Conservation (phyloP, 2,888 invertebrate genomes). For the Pristionchus maxplancki region DNA sequence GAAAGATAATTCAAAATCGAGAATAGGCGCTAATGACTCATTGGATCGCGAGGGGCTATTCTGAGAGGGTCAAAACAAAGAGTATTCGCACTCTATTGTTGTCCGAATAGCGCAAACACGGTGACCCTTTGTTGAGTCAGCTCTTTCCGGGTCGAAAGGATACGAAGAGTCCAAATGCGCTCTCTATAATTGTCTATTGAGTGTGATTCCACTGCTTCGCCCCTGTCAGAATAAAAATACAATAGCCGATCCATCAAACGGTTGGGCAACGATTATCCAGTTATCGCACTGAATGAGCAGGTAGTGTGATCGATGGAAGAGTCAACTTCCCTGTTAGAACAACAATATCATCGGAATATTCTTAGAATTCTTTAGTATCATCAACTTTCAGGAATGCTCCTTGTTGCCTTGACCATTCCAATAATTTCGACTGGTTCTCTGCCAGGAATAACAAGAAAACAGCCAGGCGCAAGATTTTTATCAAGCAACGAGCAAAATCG, state of each 20-base stretch:
- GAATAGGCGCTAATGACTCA: not conserved
- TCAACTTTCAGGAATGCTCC: not conserved
- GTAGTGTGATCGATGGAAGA: not conserved
- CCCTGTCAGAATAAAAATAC: not conserved
- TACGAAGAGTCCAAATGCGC: not conserved
- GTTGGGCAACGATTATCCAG: not conserved
- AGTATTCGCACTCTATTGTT: not conserved
- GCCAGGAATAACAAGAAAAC: not conserved
- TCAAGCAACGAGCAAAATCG: not conserved
- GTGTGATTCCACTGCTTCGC: not conserved
- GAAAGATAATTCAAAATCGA: too few relatives aligned
- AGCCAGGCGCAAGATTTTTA: not conserved
- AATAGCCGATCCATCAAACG: not conserved
- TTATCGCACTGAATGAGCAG: not conserved
- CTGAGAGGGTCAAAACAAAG: conserved; percentile 28
- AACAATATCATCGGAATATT: too few relatives aligned
- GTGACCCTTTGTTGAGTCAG: conserved; percentile 8
- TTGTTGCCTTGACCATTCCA: not conserved
- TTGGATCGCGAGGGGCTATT: not conserved
- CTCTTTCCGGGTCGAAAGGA: not conserved
- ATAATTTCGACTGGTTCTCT: not conserved
- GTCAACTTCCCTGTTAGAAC: not conserved
- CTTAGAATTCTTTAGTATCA: too few relatives aligned
- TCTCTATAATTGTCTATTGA: not conserved
- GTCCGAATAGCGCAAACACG: conserved; percentile 9